A percentile compares a stretch with the other conserved stretches of the same genome.
Conservation (phyloP, 2,797 vertebrate genomes). For the Calcarius lapponicus region DNA sequence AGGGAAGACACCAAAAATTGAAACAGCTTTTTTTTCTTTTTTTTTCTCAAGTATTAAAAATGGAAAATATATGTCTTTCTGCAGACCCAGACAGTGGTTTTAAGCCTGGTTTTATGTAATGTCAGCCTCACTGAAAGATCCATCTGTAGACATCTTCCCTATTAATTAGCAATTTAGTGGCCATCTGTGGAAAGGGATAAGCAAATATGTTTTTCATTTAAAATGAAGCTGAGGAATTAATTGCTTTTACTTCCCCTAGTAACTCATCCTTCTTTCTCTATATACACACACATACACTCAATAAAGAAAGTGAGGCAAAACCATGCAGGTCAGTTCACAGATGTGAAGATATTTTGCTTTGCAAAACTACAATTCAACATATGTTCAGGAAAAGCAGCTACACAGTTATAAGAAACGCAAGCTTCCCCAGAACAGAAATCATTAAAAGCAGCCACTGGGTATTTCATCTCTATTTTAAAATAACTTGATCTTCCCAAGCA, state of each 20-base stretch:
- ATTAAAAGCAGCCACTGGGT: not conserved
- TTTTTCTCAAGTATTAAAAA: not conserved
- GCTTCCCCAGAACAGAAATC: not conserved
- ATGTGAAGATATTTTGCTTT: not conserved
- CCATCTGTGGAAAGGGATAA: slow-evolving; percentile 17
- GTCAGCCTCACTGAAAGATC: not conserved
- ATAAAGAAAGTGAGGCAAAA: not conserved
- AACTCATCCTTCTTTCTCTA: not conserved
- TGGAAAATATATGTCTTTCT: not conserved
- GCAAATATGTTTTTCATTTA: slow-evolving; percentile 19
- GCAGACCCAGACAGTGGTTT: not conserved
- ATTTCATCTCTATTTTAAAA: not conserved
- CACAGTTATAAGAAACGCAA: not conserved
- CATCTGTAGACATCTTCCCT: not conserved
- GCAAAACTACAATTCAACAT: not conserved
- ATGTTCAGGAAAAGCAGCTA: not conserved
- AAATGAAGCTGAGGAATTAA: slow-evolving; percentile 18
- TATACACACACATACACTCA: not conserved
- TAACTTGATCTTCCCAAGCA: not conserved
- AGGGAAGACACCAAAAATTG: slow-evolving; percentile 5
- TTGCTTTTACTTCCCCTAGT: slow-evolving; percentile 1
- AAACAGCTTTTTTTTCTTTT: not conserved
- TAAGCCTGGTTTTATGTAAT: not conserved
- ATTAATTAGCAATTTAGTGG: slow-evolving; percentile 29
- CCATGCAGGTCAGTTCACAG: slow-evolving; percentile 10